Evolutionary conservation across 2,797 vertebrate genomes (phyloP).

Genomic region (Etheostoma nigrum): DNA sequence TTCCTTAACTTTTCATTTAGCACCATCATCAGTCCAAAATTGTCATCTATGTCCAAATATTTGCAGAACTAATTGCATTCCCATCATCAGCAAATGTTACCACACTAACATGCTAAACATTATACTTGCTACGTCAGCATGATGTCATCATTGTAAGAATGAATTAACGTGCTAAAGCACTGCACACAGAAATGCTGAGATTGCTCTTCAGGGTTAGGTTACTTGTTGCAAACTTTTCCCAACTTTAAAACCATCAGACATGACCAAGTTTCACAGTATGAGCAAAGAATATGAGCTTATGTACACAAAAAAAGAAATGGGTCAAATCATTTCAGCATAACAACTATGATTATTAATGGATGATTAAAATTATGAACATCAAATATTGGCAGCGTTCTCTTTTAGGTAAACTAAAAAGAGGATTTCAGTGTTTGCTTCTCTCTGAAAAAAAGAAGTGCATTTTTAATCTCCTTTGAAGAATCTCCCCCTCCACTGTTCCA

Average conservation of each 20-base stretch:
- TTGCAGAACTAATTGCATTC: not conserved
- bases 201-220: too few species aligned
- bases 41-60: not conserved
- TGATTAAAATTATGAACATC: conserved; percentile 24
- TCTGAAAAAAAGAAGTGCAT: not conserved
- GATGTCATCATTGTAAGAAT: not conserved
- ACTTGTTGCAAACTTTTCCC: conserved; percentile 3
- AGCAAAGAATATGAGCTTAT: conserved; percentile 9
- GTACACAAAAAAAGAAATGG: conserved; percentile 12
- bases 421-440: conserved; percentile 12
- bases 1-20: not conserved
- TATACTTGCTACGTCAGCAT: not conserved
- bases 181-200: not conserved
- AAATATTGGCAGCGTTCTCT: conserved; percentile 22
- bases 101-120: not conserved
- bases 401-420: not conserved
- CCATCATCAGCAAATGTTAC: not conserved
- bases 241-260: conserved; percentile 3
- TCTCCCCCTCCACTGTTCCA: not conserved
- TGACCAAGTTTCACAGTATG: not conserved
- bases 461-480: conserved; percentile 6
- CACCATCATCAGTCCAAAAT: not conserved
- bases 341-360: conserved; percentile 57
- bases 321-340: conserved; percentile 45
- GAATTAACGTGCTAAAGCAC: not conserved